A percentile compares a stretch with the other conserved stretches of the same genome.
Evolutionary conservation across 2,888 invertebrate genomes (phyloP).

Genomic region (Ophion ventricosus): DNA sequence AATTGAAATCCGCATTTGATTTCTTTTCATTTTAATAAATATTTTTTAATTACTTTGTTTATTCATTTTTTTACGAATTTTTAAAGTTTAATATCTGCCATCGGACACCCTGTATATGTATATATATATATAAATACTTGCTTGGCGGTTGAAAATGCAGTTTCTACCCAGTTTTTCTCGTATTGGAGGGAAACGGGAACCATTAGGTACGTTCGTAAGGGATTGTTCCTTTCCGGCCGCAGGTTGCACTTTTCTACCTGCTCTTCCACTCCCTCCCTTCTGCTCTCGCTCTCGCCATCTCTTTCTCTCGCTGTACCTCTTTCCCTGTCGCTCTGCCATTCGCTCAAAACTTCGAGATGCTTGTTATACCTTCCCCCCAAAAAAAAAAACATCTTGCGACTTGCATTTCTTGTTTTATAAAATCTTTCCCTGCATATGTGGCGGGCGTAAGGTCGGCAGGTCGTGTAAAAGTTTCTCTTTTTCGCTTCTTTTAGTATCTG

Average conservation of each 20-base stretch:
- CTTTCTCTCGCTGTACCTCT: neutral
- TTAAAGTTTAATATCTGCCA: too few species aligned
- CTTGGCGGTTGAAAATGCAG: too few species aligned
- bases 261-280: neutral
- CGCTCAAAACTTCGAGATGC: neutral
- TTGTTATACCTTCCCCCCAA: too few species aligned
- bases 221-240: neutral
- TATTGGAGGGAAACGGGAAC: neutral
- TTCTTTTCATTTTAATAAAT: too few species aligned
- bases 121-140: too few species aligned
- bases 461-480: too few species aligned
- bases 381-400: neutral
- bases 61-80: too few species aligned
- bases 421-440: neutral
- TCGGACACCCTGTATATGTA: too few species aligned
- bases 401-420: neutral
- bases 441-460: too few species aligned
- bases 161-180: neutral
- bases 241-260: constrained; percentile 19
- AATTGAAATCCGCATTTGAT: too few species aligned
- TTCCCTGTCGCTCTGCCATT: neutral
- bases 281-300: neutral
- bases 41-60: too few species aligned
- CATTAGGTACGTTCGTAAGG: constrained; percentile 3
- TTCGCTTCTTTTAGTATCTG: too few species aligned